phyloP scores from a whole-genome alignment of 2,888 invertebrate species.

The Drosophila koepferae region DNA sequence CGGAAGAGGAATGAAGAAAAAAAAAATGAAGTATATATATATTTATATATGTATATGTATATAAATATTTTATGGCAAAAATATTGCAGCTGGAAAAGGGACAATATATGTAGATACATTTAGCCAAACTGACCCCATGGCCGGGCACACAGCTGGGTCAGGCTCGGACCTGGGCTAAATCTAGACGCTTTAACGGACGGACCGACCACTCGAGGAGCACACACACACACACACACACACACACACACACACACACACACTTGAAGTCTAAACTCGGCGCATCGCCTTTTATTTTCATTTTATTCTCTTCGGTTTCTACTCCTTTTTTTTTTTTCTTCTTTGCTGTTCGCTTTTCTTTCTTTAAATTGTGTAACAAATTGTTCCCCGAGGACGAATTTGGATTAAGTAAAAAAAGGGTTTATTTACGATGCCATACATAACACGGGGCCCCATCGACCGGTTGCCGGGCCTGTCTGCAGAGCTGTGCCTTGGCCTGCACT shows the following conservation, averaged over 20 bases:
- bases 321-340: neutral
- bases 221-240: too few species aligned
- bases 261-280: constrained; percentile 46
- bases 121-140: constrained; percentile 61
- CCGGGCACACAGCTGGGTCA: constrained; percentile 25
- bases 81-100: constrained; percentile 74
- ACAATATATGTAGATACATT: constrained; percentile 75
- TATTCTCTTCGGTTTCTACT: neutral
- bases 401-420: constrained; percentile 80
- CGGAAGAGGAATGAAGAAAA: constrained; percentile 21
- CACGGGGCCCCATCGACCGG: constrained; percentile 32
- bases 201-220: neutral
- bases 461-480: constrained; percentile 28
- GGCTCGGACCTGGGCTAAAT: constrained; percentile 56
- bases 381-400: constrained; percentile 81
- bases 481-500: constrained; percentile 23
- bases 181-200: constrained; percentile 56
- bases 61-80: constrained; percentile 79
- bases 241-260: constrained; percentile 5
- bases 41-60: constrained; percentile 47
- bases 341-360: constrained; percentile 33
- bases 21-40: constrained; percentile 35
- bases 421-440: constrained; percentile 80
- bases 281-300: constrained; percentile 28
- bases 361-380: constrained; percentile 81